These are phyloP conservation scores for Nerophis lumbriciformis DNA, from an alignment of 2,113 vertebrate species.

Conservation along the genomic window DNA sequence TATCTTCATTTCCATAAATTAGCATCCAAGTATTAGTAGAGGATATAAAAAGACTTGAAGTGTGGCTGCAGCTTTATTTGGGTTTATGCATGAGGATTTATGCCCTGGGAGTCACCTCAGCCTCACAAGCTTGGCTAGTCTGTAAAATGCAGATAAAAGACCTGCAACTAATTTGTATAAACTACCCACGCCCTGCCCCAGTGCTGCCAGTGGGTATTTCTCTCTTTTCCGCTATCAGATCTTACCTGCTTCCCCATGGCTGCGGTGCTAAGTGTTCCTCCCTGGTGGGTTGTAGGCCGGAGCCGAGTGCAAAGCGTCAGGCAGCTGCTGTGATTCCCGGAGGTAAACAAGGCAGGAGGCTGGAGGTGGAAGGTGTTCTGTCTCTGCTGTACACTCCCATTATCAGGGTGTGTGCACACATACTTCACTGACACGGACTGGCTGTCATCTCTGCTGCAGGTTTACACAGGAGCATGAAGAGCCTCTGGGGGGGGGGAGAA, in stretches of 20 bases:
- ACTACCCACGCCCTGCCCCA: neutral
- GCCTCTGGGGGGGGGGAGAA: slow-evolving; percentile 21
- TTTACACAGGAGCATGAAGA: slow-evolving; percentile 58
- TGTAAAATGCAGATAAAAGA: slow-evolving; percentile 7
- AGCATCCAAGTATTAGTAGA: slow-evolving; percentile 6
- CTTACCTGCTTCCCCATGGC: slow-evolving; percentile 70
- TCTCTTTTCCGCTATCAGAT: slow-evolving; percentile 18
- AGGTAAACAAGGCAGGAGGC: slow-evolving; percentile 56
- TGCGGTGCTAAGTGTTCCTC: slow-evolving; percentile 36
- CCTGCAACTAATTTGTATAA: slow-evolving; percentile 18
- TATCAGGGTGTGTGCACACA: slow-evolving; percentile 51
- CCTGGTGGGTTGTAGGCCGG: slow-evolving; percentile 36
- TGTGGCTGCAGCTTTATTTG: slow-evolving; percentile 7
- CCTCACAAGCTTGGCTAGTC: slow-evolving; percentile 4
- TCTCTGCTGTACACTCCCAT: slow-evolving; percentile 51
- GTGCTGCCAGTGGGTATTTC: slow-evolving; percentile 1
- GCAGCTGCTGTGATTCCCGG: slow-evolving; percentile 46
- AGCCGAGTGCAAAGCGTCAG: slow-evolving; percentile 27
- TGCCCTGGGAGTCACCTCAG: slow-evolving; percentile 11
- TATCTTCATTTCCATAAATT: slow-evolving; percentile 6
- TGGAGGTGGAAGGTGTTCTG: slow-evolving; percentile 57
- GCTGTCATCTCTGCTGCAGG: slow-evolving; percentile 58
- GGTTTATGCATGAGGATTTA: slow-evolving; percentile 3
- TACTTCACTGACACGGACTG: slow-evolving; percentile 52
- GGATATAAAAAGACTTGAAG: slow-evolving; percentile 6